phyloP scores from a whole-genome alignment of 2,797 vertebrate genomes.

The Acrossocheilus fasciatus region DNA sequence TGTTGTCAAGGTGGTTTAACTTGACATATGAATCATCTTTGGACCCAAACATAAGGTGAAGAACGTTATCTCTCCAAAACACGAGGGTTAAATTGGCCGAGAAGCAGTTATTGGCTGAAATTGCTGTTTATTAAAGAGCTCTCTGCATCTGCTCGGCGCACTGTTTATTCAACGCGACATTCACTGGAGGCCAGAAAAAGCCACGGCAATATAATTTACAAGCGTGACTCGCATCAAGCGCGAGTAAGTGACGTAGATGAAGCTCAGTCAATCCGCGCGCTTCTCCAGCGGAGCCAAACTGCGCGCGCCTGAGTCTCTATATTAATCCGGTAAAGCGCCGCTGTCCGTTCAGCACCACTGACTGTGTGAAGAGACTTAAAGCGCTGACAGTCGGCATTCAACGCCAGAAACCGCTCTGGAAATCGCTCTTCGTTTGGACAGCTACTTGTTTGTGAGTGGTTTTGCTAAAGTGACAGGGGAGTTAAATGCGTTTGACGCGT shows the following conservation, averaged over 20 bases:
- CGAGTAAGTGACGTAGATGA: constrained; percentile 71
- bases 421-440: background rate
- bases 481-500: background rate
- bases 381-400: background rate
- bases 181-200: background rate
- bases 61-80: background rate
- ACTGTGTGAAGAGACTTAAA: background rate
- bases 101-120: background rate
- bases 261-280: constrained; percentile 70
- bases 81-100: background rate
- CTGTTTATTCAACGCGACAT: constrained; percentile 25
- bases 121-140: background rate
- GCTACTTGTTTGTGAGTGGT: background rate
- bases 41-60: no score
- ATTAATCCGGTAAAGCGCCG: constrained; percentile 73
- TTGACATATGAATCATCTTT: background rate
- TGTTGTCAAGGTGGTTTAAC: background rate
- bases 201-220: constrained; percentile 1
- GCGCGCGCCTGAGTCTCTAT: constrained; percentile 65
- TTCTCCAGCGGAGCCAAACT: constrained; percentile 70
- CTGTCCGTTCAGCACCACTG: constrained; percentile 76
- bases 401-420: background rate
- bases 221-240: constrained; percentile 49
- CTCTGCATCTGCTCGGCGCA: background rate
- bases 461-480: background rate